Percentiles rank a stretch among this genome's conserved stretches.
These are phyloP conservation scores for Strix aluco DNA, from an alignment of 2,113 vertebrate species.

Conservation along the genomic window DNA sequence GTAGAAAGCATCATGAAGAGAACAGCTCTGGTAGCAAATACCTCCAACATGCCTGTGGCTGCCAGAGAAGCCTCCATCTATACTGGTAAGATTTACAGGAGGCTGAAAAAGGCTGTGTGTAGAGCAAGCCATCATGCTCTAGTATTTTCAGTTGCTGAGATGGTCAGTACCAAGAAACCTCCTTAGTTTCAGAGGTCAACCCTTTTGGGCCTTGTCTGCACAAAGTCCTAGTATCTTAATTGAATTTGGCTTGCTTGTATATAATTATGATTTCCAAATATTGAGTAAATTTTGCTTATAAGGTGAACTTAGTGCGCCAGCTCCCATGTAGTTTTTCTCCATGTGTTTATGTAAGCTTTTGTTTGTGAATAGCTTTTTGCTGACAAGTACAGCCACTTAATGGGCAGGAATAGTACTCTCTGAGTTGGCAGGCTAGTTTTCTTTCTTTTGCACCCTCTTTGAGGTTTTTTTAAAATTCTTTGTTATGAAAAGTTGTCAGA, in stretches of 20 bases:
- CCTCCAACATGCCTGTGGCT: conserved; percentile 98
- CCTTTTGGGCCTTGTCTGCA: not conserved
- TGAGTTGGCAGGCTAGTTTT: not conserved
- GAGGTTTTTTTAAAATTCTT: not conserved
- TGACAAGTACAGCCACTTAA: not conserved
- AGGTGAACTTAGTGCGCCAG: not conserved
- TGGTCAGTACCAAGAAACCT: not conserved
- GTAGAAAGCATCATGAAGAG: conserved; percentile 98
- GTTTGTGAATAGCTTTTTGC: not conserved
- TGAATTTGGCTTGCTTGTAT: not conserved
- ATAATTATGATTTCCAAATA: not conserved
- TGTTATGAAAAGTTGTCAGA: not conserved
- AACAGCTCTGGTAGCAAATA: conserved; percentile 96
- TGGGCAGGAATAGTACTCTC: not conserved
- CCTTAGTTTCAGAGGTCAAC: not conserved
- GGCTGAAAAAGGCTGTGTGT: not conserved
- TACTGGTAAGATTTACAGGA: conserved; percentile 81
- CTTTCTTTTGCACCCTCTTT: not conserved
- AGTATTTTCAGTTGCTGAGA: not conserved
- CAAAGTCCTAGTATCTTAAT: not conserved
- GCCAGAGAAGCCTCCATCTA: conserved; percentile 98
- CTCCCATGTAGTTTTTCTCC: not conserved
- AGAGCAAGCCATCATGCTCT: not conserved
- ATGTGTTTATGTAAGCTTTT: not conserved
- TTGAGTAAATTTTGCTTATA: not conserved